Conservation (phyloP, 2,888 invertebrate species). For the Rhynchonema sp. region DNA sequence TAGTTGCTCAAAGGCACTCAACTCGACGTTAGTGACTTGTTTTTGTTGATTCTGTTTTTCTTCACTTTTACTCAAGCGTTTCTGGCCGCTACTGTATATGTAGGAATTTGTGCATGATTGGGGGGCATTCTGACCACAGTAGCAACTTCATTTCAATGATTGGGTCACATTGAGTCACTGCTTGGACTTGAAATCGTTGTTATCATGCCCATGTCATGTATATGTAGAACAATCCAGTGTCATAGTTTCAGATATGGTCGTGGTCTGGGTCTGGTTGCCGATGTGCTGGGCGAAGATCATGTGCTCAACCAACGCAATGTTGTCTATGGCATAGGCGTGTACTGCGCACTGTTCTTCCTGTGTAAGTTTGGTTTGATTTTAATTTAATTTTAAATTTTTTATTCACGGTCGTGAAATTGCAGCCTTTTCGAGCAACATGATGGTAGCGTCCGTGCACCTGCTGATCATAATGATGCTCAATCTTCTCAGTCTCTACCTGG, state of each 20-base stretch:
- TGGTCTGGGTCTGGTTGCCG: slow-evolving; percentile 5
- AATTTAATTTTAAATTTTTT: no score
- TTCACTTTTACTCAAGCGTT: no score
- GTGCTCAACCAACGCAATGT: slow-evolving; percentile 6
- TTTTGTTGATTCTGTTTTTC: no score
- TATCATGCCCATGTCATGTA: not conserved
- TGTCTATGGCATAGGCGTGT: slow-evolving; percentile 3
- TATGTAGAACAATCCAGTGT: not conserved
- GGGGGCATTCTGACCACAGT: no score
- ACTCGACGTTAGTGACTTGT: slow-evolving; percentile 2
- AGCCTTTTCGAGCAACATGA: not conserved
- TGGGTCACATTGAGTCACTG: no score
- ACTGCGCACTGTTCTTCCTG: not conserved
- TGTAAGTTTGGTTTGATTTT: slow-evolving; percentile 1
- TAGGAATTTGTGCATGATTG: no score
- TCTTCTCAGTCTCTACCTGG: slow-evolving; percentile 4
- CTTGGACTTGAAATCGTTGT: not conserved
- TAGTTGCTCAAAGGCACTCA: slow-evolving; percentile 6
- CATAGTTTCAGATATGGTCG: slow-evolving; percentile 5
- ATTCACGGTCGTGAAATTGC: no score
- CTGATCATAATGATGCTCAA: not conserved
- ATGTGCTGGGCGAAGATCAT: slow-evolving; percentile 6
- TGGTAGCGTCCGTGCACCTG: not conserved
- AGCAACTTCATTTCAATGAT: no score
- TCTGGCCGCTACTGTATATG: no score